Evolutionary conservation across 64 coral and sea anemone genomes (phyloP).

Genomic region (Pachyseris speciosa): DNA sequence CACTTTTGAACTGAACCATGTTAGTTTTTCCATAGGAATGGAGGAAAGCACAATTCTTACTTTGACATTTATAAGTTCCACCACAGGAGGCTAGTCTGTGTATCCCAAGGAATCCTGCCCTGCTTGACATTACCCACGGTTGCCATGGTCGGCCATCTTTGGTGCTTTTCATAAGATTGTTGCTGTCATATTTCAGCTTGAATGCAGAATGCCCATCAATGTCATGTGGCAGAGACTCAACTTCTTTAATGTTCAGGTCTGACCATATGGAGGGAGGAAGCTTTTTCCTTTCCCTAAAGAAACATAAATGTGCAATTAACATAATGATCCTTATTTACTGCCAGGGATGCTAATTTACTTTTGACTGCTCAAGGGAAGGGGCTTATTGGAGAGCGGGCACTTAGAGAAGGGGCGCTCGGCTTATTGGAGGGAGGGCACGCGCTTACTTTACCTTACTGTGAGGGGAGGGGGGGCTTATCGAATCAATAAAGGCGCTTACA

Average conservation of each 20-base stretch:
- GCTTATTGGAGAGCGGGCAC: no score
- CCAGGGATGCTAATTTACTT: no score
- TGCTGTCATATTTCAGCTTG: slow-evolving; percentile 44
- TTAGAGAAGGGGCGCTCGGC: no score
- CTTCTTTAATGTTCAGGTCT: background rate
- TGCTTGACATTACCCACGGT: slow-evolving; percentile 21
- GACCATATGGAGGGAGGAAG: slow-evolving; percentile 10
- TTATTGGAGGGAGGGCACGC: no score
- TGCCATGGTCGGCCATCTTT: slow-evolving; percentile 68
- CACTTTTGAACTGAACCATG: slow-evolving; percentile 52
- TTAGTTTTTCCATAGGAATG: slow-evolving; percentile 40
- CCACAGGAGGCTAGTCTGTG: slow-evolving; percentile 32
- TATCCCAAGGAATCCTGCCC: slow-evolving; percentile 21
- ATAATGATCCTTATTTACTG: no score
- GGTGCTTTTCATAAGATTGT: slow-evolving; percentile 19
- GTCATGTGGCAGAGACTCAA: slow-evolving; percentile 34
- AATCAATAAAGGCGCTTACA: no score
- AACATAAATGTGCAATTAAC: no score
- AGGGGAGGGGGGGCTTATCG: no score
- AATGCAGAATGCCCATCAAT: slow-evolving; percentile 39
- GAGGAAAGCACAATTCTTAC: slow-evolving; percentile 28
- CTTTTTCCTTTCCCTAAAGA: no score
- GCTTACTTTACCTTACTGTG: no score
- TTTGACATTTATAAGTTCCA: slow-evolving; percentile 48
- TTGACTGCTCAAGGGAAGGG: no score